Percentiles rank a stretch among this genome's conserved stretches.
These are phyloP conservation scores for Lepus europaeus DNA, from an alignment of 2,113 vertebrate genomes.

Conservation along the genomic window DNA sequence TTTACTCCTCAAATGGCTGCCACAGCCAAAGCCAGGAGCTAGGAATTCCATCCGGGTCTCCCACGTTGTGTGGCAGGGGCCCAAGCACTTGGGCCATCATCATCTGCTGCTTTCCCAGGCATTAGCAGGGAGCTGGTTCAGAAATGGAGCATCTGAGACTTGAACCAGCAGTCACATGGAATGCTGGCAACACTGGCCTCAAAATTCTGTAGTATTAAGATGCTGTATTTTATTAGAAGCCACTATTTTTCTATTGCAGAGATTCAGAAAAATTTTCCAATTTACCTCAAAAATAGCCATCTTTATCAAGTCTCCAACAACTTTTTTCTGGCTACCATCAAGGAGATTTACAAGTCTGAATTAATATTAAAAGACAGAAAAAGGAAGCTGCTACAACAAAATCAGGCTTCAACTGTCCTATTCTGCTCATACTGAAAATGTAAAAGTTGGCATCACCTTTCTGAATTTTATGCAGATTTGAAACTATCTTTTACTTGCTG, in stretches of 20 bases:
- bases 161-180: no score
- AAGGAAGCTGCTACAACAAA: slow-evolving; percentile 37
- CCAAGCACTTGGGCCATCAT: no score
- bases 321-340: slow-evolving; percentile 42
- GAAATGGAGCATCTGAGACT: no score
- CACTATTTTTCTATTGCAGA: slow-evolving; percentile 1
- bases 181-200: no score
- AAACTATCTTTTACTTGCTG: slow-evolving; percentile 42
- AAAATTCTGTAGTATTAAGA: background rate
- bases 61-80: no score
- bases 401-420: background rate
- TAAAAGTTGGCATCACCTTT: background rate
- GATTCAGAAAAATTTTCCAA: slow-evolving; percentile 4
- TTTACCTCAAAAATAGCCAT: slow-evolving; percentile 23
- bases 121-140: no score
- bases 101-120: no score
- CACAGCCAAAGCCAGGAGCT: no score
- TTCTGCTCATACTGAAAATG: background rate
- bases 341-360: slow-evolving; percentile 33
- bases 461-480: background rate
- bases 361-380: slow-evolving; percentile 42
- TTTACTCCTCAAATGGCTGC: no score
- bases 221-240: slow-evolving; percentile 1
- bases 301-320: background rate
- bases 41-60: no score